Percentiles rank a stretch among this genome's conserved stretches.
phyloP scores from a whole-genome alignment of 2,888 invertebrate genomes.

The Heliconius ismenius region DNA sequence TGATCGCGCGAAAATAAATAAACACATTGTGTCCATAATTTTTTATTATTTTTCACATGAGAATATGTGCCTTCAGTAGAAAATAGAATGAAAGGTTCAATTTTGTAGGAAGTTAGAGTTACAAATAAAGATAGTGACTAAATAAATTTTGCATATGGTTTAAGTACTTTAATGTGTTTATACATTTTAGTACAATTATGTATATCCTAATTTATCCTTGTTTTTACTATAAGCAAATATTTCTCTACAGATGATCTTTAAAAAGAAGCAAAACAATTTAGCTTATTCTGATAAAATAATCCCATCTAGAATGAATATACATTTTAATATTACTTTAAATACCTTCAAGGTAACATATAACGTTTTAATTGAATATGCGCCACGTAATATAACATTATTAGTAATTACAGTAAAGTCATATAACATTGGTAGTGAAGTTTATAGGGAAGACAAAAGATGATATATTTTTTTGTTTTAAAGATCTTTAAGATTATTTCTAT shows the following conservation, averaged over 20 bases:
- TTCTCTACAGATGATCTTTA: neutral
- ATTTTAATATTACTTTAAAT: conserved; percentile 10
- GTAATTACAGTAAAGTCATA: neutral
- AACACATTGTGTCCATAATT: neutral
- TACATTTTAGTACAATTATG: neutral
- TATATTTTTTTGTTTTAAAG: neutral
- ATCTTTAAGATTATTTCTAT: neutral
- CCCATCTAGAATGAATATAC: neutral
- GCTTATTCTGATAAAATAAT: neutral
- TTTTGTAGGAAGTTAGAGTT: neutral
- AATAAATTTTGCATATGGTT: neutral
- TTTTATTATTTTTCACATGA: neutral
- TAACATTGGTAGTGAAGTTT: neutral
- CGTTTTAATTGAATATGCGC: neutral
- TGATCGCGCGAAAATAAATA: neutral
- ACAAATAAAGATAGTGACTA: neutral
- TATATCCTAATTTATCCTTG: no score
- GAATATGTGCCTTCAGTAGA: neutral
- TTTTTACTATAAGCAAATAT: neutral
- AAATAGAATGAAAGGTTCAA: neutral
- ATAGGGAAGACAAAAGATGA: conserved; percentile 1
- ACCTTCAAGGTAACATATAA: conserved; percentile 4
- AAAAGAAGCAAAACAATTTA: neutral
- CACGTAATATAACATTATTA: neutral
- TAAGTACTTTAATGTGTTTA: neutral